Evolutionary conservation across 2,113 vertebrate genomes (phyloP), one percentile per base, ranked within the genome.

Genomic region (Gyps fulvus): DNA sequence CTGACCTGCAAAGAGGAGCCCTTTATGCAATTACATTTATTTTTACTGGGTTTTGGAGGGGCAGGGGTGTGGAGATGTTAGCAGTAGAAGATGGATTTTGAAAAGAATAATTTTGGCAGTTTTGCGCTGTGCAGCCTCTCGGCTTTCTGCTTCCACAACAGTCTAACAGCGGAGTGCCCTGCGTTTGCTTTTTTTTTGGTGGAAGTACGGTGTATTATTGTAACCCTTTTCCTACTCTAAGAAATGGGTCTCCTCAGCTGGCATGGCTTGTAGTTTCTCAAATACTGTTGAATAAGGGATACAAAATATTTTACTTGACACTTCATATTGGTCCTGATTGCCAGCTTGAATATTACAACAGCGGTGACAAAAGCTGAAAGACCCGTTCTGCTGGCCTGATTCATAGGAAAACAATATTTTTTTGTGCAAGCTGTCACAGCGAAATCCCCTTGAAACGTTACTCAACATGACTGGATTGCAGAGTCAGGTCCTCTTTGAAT

Each of bases 391-490:
- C 62, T 83, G 91, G 66, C 42, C 54, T 73, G 70, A 95, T 91
- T 93, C 22, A 23, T 45, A 69, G 66, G 38, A 87, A 97, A 92
- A 95, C 71, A 79, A 87, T 87, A 40, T 66, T 47, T 95, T 95
- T 95, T 93, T 94, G 87, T 93, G 70, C 82, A 76, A 80, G 45
- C 45, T 91, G 87, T 95, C 70, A 84, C 2, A 10, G 62, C 0
- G 2, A 95, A 87, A 95, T 91, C 74, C 62, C 73, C 32, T 85
- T 89, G 66, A 94, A 97, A 93, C 4, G 15, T 93, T 95, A 93
- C 66, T 91, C 89, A 95, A 83, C 66, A 90, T 70, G 87, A 95
- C 91, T 93, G 54, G 78, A 94, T 85, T 97, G 95, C 89, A 93
- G 91, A 93, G 78, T 95, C 95, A 94, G 81, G 73, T 94, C 43